phyloP scores from a whole-genome alignment of 64 coral and sea anemone species.

The Montipora efflorescens region DNA sequence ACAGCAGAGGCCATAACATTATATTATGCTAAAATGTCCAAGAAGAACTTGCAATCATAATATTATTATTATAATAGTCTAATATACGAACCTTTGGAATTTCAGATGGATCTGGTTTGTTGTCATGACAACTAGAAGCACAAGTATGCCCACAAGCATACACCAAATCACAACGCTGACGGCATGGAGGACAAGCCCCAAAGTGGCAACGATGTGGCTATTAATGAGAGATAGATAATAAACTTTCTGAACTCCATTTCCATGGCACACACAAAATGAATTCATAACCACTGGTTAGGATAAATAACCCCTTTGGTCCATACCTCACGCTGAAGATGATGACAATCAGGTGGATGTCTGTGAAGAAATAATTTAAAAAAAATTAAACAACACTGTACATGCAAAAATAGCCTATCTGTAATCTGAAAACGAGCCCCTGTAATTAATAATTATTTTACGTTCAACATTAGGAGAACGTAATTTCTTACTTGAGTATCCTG shows the following conservation, averaged over 20 bases:
- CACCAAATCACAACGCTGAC: constrained; percentile 63
- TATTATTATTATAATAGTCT: too few relatives aligned
- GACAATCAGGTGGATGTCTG: constrained; percentile 91
- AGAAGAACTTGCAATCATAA: too few relatives aligned
- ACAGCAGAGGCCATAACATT: too few relatives aligned
- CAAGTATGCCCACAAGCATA: constrained; percentile 75
- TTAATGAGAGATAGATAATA: background rate
- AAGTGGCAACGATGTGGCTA: constrained; percentile 95
- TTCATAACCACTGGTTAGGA: background rate
- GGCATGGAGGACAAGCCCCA: constrained; percentile 86
- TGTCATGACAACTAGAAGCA: constrained; percentile 87
- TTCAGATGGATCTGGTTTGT: constrained; percentile 54
- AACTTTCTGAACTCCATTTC: background rate
- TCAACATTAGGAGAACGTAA: too few relatives aligned
- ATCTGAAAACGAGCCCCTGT: too few relatives aligned
- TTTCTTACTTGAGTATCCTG: too few relatives aligned
- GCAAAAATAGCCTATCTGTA: background rate
- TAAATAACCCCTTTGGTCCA: background rate
- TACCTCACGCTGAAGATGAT: constrained; percentile 88
- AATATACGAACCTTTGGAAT: constrained; percentile 48
- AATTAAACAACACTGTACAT: background rate
- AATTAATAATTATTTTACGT: too few relatives aligned
- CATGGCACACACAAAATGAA: background rate
- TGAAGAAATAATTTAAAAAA: background rate
- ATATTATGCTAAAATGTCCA: too few relatives aligned